Evolutionary conservation across 2,888 invertebrate genomes (phyloP), one percentile per base, ranked within the genome.

Genomic region (Vannuccia rotundouncinata): DNA sequence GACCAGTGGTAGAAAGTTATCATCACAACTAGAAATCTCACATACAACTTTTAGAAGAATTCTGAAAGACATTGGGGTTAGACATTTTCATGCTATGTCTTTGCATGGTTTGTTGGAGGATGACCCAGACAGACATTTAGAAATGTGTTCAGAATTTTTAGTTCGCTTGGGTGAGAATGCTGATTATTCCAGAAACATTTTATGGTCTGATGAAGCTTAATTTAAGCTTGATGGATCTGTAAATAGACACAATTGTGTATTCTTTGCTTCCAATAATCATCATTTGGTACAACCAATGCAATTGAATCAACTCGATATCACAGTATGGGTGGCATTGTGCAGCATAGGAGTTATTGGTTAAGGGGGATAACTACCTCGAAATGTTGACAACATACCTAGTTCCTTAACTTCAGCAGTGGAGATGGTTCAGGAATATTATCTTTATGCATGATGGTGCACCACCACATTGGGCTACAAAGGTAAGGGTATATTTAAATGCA

Each of bases 81-180:
- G 5, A 66, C 66, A 66, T 66, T 66, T 66, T 66, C 66, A 66
- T 66, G 66, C 66, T 66, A 66, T 27, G 66, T 66, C 66, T 66
- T 66, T 66, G 66, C 66, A 66, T 66, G 66, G 66, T 66, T 66
- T 66, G 66, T 27, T 13, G 45, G 66, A 66, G 66, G 66, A 66
- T 66, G 66, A 66, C 66, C 66, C 66, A 66, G 66, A 66, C 66
- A 66, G 66, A 66, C 66, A 27, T 66, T 66, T 66, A 66, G 66
- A 66, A 66, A 66, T 66, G 66, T 66, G 66, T 66, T 66, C 66
- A 66, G 66, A 66, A 66, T 66, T 66, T 66, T 66, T 66, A 66
- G 66, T 66, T 66, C 66, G 66, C 66, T 22, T 66, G 66, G 66
- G 66, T 66, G 66, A 66, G 66, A 27, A 66, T 66, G 22, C 66